Evolutionary conservation across 2,113 vertebrate genomes (phyloP).

Genomic region (Amia ocellicauda): DNA sequence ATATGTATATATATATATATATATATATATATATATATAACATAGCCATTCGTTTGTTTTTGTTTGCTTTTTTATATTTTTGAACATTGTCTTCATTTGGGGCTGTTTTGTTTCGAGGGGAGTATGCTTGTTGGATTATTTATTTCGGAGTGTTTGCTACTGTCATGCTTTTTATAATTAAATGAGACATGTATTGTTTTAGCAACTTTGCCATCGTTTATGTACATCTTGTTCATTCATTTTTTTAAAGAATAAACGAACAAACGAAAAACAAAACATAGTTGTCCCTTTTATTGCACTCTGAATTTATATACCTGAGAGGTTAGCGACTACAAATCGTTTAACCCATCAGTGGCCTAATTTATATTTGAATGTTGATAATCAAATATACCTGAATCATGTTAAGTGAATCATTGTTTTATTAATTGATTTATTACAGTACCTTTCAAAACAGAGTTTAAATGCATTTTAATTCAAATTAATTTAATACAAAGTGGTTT

Average conservation of each 20-base stretch:
- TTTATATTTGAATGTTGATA: no score
- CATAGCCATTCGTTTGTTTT: conserved; percentile 72
- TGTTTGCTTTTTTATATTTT: conserved; percentile 51
- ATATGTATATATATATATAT: conserved; percentile 66
- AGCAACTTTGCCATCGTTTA: conserved; percentile 80
- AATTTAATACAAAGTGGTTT: no score
- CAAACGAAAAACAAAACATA: conserved; percentile 24
- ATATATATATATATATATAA: conserved; percentile 73
- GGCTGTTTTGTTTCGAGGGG: conserved; percentile 53
- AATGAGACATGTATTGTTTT: conserved; percentile 68
- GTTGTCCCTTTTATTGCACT: no score
- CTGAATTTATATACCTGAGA: no score
- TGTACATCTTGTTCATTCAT: conserved; percentile 58
- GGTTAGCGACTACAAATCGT: no score
- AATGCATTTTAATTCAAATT: no score
- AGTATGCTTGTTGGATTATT: conserved; percentile 78
- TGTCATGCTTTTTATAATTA: conserved; percentile 71
- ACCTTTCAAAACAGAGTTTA: no score
- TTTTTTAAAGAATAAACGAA: conserved; percentile 60
- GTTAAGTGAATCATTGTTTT: no score
- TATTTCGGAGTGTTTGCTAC: conserved; percentile 80
- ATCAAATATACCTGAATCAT: no score
- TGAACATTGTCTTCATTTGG: conserved; percentile 38
- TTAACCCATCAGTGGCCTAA: no score
- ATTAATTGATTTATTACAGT: no score